Evolutionary conservation across 2,797 vertebrate genomes (phyloP), one percentile per base, ranked within the genome.

Genomic region (Poeciliopsis gracilis): DNA sequence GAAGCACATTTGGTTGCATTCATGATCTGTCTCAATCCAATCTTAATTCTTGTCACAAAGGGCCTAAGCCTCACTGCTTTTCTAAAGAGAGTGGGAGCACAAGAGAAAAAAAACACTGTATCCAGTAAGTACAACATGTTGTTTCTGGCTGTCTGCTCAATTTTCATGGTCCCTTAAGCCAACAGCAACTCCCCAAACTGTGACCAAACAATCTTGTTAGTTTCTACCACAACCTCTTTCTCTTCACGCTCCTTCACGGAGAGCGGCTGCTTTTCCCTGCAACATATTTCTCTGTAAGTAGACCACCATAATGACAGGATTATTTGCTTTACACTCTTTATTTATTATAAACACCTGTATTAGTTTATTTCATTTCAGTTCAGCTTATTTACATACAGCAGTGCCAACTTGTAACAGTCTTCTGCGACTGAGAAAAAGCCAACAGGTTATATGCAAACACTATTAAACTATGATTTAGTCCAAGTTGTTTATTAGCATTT

Each of bases 121-220:
- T 43, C 23, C 66, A 69, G 38, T 43, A 69, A 69, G 23, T 41
- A 75, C 81, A 81, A 79, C 77, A 85, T 87, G 84, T 80, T 83
- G 70, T 82, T 49, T 57, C 33, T 63, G 83, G 75, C 86, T 85
- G 88, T 92, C 90, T 78, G 78, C 76, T 90, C 25, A 28, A 88
- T 90, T 92, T 87, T 72, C 87, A 91, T 80, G 87, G 84, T 75
- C 38, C 72, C 51, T 77, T 82, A 81, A 82, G 55, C 79, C 80
- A 72, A 88, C 87, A 90, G 82, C 89, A 86, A 78, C 76, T 86
- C 43, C 78, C 55, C 73, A 73, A 53, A 85, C 85, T 91, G 92
- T 92, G 92, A 92, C 92, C 85, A 91, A 93, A 90, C 90, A 90
- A 91, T 92, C 91, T 76, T 85, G 84, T 91, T 90, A 88, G 87